A percentile compares a stretch with the other conserved stretches of the same genome.
phyloP scores from a whole-genome alignment of 2,113 vertebrate species.

The Myiopsitta monachus region DNA sequence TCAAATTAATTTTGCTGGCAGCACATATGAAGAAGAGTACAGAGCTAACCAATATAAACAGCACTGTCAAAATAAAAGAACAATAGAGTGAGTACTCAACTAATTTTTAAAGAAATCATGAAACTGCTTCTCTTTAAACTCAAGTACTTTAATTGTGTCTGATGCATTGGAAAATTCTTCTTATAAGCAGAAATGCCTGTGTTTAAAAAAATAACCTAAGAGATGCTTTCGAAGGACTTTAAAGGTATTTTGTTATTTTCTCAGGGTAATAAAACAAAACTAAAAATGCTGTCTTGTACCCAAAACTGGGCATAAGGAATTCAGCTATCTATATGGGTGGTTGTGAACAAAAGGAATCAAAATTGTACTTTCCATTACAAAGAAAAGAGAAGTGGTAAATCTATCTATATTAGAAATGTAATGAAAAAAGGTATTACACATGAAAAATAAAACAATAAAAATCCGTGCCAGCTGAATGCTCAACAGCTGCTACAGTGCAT shows the following conservation, averaged over 20 bases:
- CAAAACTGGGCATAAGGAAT: background rate
- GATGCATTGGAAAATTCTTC: background rate
- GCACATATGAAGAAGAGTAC: accelerated
- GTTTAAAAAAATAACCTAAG: background rate
- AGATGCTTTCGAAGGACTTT: background rate
- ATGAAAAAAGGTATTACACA: background rate
- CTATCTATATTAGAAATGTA: background rate
- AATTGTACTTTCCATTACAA: background rate
- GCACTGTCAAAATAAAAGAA: background rate
- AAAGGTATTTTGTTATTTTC: background rate
- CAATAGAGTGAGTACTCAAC: background rate
- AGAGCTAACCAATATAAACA: background rate
- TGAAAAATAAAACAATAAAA: background rate
- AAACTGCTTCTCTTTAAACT: background rate
- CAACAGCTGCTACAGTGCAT: background rate
- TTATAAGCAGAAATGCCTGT: background rate
- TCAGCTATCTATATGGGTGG: background rate
- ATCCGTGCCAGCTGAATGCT: background rate
- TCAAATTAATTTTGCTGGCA: background rate
- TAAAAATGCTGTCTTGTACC: background rate
- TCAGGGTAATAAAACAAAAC: background rate
- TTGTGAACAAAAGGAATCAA: background rate
- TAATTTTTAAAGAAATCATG: background rate
- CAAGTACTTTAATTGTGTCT: background rate
- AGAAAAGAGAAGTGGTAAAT: background rate